These are phyloP conservation scores for Leptura quadrifasciata DNA, from an alignment of 2,888 invertebrate species.

Conservation along the genomic window DNA sequence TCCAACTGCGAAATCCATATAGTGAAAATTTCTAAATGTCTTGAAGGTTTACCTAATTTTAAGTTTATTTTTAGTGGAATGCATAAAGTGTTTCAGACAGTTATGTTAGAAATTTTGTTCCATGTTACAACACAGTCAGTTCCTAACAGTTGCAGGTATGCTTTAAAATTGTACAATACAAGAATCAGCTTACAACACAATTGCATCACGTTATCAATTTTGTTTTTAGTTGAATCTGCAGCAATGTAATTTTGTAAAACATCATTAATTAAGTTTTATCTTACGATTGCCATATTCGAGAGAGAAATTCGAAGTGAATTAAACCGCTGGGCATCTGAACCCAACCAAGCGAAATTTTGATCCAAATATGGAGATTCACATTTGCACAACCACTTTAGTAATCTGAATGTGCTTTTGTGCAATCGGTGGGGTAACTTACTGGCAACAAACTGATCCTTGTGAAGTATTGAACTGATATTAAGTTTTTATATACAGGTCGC, in stretches of 20 bases:
- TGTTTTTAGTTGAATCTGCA: neutral
- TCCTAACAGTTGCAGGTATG: neutral
- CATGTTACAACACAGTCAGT: neutral
- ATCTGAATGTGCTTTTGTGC: too few relatives aligned
- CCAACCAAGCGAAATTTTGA: too few relatives aligned
- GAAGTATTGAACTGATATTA: too few relatives aligned
- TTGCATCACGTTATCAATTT: neutral
- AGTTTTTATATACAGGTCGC: too few relatives aligned
- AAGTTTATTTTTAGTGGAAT: neutral
- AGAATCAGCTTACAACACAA: neutral
- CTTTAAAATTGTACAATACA: neutral
- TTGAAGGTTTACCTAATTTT: slow-evolving; percentile 1
- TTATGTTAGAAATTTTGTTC: slow-evolving; percentile 3
- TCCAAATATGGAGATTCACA: too few relatives aligned
- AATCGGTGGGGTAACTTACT: too few relatives aligned
- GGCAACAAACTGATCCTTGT: too few relatives aligned
- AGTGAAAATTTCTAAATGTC: neutral
- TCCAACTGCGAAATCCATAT: neutral
- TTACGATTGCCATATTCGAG: too few relatives aligned
- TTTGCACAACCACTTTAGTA: too few relatives aligned
- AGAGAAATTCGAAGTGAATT: too few relatives aligned
- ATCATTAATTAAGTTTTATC: too few relatives aligned
- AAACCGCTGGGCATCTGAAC: too few relatives aligned
- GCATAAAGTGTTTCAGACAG: neutral
- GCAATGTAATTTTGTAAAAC: neutral